phyloP scores from a whole-genome alignment of 2,888 invertebrate species.

The Melieria crassipennis region DNA sequence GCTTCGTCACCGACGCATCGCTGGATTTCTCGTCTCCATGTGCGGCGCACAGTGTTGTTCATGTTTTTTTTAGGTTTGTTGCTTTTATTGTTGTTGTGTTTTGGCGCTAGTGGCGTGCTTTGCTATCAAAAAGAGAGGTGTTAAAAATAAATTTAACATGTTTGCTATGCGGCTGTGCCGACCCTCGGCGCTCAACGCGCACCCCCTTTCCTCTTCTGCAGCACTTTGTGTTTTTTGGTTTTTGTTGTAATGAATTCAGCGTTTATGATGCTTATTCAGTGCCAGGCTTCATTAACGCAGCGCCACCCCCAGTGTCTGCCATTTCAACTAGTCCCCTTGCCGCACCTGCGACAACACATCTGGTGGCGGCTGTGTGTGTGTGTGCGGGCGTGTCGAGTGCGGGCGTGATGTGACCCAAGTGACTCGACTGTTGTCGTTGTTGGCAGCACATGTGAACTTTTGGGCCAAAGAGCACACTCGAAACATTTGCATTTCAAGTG shows the following conservation, averaged over 20 bases:
- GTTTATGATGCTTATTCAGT: conserved; percentile 59
- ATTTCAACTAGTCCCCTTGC: no score
- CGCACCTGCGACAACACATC: conserved; percentile 27
- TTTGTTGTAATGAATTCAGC: conserved; percentile 56
- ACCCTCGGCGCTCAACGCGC: conserved; percentile 1
- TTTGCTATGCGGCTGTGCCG: conserved; percentile 8
- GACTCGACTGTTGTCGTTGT: conserved; percentile 34
- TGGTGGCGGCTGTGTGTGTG: background rate
- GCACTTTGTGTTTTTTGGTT: no score
- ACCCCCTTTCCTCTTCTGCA: no score
- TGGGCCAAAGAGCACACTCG: conserved; percentile 42
- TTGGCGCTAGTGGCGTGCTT: no score
- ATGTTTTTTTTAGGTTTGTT: no score
- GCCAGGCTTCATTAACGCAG: conserved; percentile 53
- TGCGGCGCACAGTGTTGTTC: no score
- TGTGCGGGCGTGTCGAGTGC: conserved; percentile 7
- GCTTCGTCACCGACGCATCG: no score
- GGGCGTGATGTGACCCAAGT: conserved; percentile 39
- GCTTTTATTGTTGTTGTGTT: no score
- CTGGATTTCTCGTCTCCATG: no score
- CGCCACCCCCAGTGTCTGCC: background rate
- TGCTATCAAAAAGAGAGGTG: conserved; percentile 44
- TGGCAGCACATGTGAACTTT: conserved; percentile 43
- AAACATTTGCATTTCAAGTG: conserved; percentile 49
- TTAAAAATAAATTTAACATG: conserved; percentile 47